phyloP scores from a whole-genome alignment of 2,113 vertebrate species.

The Columba janthina region DNA sequence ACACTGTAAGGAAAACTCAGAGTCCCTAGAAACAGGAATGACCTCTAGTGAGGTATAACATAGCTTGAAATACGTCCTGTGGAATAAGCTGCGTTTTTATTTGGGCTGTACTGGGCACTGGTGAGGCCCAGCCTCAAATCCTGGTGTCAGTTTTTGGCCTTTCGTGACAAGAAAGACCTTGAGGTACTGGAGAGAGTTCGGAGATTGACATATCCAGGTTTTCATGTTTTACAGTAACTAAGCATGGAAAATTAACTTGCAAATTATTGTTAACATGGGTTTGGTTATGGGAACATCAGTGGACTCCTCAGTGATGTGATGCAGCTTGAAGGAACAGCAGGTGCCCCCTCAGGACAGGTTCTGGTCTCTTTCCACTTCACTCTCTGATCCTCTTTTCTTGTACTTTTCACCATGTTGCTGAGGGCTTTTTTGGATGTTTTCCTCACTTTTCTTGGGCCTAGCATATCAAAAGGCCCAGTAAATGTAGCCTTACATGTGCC shows the following conservation, averaged over 20 bases:
- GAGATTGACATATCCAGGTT: not conserved
- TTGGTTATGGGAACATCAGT: not conserved
- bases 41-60: not conserved
- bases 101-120: not conserved
- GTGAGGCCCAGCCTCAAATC: too few species aligned
- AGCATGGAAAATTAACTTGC: not conserved
- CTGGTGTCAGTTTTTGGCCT: too few species aligned
- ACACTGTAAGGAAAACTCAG: not conserved
- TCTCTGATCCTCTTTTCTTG: not conserved
- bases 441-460: not conserved
- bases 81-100: not conserved
- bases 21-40: not conserved
- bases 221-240: not conserved
- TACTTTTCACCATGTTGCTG: not conserved
- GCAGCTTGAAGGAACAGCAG: not conserved
- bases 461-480: not conserved
- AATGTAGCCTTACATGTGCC: not conserved
- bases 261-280: rapidly evolving
- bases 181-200: too few species aligned
- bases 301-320: rapidly evolving
- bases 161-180: too few species aligned
- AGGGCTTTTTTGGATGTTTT: not conserved
- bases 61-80: not conserved
- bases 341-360: not conserved
- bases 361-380: not conserved